A percentile compares a stretch with the other conserved stretches of the same genome.
These are phyloP conservation scores for Desoria tigrina DNA, from an alignment of 2,888 invertebrate genomes.

Conservation along the genomic window DNA sequence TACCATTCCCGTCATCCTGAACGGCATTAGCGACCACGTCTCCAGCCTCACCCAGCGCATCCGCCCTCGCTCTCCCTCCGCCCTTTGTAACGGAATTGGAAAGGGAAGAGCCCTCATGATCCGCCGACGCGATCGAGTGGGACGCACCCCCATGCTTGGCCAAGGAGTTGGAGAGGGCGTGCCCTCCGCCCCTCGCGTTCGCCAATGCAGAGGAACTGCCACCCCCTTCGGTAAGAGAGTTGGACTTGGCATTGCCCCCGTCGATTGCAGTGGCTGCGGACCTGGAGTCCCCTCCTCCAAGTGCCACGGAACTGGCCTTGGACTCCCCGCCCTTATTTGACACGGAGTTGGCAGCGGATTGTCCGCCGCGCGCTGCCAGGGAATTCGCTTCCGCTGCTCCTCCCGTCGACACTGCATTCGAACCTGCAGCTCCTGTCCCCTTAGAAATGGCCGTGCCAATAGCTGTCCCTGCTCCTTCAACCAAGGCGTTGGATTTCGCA, in stretches of 20 bases:
- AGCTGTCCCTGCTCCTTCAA: slow-evolving; percentile 17
- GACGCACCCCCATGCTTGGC: slow-evolving; percentile 10
- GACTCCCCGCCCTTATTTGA: background rate
- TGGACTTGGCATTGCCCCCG: slow-evolving; percentile 11
- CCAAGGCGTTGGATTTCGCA: slow-evolving; percentile 6
- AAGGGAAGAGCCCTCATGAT: background rate
- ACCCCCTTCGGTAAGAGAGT: slow-evolving; percentile 15
- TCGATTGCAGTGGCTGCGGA: background rate
- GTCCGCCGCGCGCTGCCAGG: background rate
- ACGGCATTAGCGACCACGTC: slow-evolving; percentile 1
- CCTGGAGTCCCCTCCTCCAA: background rate
- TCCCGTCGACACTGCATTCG: slow-evolving; percentile 11
- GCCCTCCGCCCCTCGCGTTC: background rate
- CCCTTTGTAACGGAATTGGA: slow-evolving; percentile 14
- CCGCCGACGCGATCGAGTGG: slow-evolving; percentile 1
- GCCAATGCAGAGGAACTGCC: slow-evolving; percentile 1
- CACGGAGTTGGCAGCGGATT: background rate
- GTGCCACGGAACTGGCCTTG: background rate
- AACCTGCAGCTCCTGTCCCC: slow-evolving; percentile 6
- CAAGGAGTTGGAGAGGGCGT: background rate
- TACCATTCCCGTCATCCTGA: background rate
- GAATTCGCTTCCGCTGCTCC: slow-evolving; percentile 13
- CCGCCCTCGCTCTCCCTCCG: background rate
- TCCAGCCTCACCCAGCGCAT: background rate
- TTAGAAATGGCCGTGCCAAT: slow-evolving; percentile 12